Evolutionary conservation across 2,888 invertebrate genomes (phyloP).

Genomic region (Allophyes oxyacanthae): DNA sequence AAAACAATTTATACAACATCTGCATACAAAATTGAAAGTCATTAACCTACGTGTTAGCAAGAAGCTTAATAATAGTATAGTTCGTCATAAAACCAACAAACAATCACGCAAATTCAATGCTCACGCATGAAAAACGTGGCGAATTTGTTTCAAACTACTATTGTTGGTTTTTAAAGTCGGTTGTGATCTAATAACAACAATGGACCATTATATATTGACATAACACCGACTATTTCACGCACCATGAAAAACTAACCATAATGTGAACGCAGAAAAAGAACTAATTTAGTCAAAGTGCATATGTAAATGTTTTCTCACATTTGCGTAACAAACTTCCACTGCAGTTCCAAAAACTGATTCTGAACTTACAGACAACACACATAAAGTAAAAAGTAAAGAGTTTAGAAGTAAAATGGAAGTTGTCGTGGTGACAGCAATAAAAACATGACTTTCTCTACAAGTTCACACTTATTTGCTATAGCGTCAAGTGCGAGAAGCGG

Average conservation of each 20-base stretch:
- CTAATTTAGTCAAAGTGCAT: constrained; percentile 23
- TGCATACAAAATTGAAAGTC: too few species aligned
- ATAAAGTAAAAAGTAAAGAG: constrained; percentile 30
- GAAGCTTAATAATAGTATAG: too few species aligned
- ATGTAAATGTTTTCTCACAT: constrained; percentile 34
- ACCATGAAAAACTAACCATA: constrained; percentile 22
- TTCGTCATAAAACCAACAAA: too few species aligned
- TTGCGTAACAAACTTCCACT: constrained; percentile 39
- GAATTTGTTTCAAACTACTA: background rate
- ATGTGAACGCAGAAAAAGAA: constrained; percentile 15
- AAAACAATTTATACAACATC: too few species aligned
- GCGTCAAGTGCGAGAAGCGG: constrained; percentile 55
- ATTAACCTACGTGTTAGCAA: too few species aligned
- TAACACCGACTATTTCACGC: constrained; percentile 23
- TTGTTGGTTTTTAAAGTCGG: background rate
- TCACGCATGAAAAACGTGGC: background rate
- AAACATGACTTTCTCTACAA: constrained; percentile 68
- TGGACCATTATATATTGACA: constrained; percentile 21
- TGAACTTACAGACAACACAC: constrained; percentile 11
- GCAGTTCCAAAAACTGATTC: constrained; percentile 13
- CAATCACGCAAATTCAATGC: background rate
- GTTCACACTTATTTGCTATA: constrained; percentile 76
- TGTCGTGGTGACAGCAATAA: constrained; percentile 50
- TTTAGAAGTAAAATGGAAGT: constrained; percentile 10
- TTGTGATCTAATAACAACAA: constrained; percentile 4